Percentiles rank a stretch among this genome's conserved stretches.
Evolutionary conservation across 2,797 vertebrate species (phyloP).

Genomic region (Pseudopleuronectes americanus): DNA sequence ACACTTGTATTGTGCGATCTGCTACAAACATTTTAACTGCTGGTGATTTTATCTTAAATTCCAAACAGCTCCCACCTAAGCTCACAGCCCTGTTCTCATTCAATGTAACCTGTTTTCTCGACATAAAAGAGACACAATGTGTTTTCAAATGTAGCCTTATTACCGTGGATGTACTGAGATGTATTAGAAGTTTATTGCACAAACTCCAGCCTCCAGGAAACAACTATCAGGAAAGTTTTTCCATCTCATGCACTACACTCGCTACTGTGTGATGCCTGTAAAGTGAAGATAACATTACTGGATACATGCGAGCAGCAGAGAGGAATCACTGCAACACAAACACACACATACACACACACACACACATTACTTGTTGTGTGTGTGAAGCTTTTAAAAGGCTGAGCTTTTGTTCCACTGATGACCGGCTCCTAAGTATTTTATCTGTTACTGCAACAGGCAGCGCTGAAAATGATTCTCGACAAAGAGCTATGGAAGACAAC

Average conservation of each 20-base stretch:
- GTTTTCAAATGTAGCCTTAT: too few species aligned
- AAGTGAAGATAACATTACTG: constrained; percentile 65
- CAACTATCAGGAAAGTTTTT: too few species aligned
- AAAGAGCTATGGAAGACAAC: constrained; percentile 15
- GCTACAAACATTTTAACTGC: too few species aligned
- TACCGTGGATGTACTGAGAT: too few species aligned
- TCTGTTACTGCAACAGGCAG: constrained; percentile 56
- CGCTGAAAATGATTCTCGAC: constrained; percentile 19
- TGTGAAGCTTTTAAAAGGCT: constrained; percentile 30
- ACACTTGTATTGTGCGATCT: too few species aligned
- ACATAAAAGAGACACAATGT: too few species aligned
- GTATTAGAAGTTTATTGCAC: too few species aligned
- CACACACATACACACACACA: not conserved
- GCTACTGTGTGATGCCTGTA: constrained; percentile 39
- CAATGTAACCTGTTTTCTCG: too few species aligned
- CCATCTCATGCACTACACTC: not conserved
- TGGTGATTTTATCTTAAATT: too few species aligned
- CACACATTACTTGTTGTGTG: constrained; percentile 29
- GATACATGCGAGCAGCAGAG: not conserved
- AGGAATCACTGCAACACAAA: constrained; percentile 34
- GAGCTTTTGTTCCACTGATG: constrained; percentile 41
- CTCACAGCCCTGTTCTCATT: too few species aligned
- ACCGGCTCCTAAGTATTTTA: constrained; percentile 42
- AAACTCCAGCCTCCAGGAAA: too few species aligned
- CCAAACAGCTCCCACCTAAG: too few species aligned